Base-by-base conservation (phyloP, 2,888 invertebrate species). In the Rhagonycha fulva region DNA sequence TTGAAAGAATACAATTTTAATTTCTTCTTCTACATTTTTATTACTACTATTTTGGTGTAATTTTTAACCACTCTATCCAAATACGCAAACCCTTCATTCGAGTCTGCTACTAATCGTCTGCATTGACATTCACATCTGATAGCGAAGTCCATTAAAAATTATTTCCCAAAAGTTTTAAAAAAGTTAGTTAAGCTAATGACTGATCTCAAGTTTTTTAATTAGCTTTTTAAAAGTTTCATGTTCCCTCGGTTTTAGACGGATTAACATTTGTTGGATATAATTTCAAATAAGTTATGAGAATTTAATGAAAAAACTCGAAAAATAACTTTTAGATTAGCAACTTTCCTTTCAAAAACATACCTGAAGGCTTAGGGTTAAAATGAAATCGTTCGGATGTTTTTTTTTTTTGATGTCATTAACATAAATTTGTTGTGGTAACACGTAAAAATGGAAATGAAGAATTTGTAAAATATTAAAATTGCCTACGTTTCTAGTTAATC, bases 161-260 rank as follows among this genome's bases (percentile, higher is more conserved):
- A 78, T 78, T 78, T 75, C 74, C 71, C 69, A 75, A 78, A 76
- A 78, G 71, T 71, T 78, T 76, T 70, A 75, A 74, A 78, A 77
- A 78, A 78, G 74, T 76, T 78, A 75, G 78, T 78, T 75, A 74
- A 76, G 76, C 76, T 78, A 78, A 78, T 78, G 78, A 78, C 75
- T 75, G 78, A 78, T 78, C 78, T 78, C 76, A 78, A 78, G 78
- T 76, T 78, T 78, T 78, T 78, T 78, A 78, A 78, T 78, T 78
- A 78, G 78, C 74, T 76, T 78, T 76, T 78, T 72, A 78, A 76
- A 78, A 74, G 70, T 77, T 77, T 75, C 72, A 75, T 77, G 75
- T 76, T 77, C 75, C 71, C 77, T 75, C 74, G 74, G 77, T 77
- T 77, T 77, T 74, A 77, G 77, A 66, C 75, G 77, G 77, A 77